Percentiles rank a stretch among this genome's conserved stretches.
phyloP scores from a whole-genome alignment of 1,140 invertebrate genomes.

The Drosophila repleta region DNA sequence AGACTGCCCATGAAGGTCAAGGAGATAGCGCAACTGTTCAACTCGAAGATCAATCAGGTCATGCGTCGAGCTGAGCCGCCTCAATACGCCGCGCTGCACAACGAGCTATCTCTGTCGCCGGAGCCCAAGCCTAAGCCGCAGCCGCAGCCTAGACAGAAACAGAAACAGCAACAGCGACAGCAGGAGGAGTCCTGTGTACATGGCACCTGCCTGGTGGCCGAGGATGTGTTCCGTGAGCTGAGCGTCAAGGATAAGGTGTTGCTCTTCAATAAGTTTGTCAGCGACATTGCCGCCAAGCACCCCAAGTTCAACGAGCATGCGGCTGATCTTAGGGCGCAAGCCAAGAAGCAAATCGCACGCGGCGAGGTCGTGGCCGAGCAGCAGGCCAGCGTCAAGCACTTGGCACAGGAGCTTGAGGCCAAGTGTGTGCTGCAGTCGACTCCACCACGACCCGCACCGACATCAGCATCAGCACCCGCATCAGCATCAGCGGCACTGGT shows the following conservation, averaged over 20 bases:
- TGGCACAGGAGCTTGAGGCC: slow-evolving; percentile 70
- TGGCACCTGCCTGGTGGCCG: slow-evolving; percentile 66
- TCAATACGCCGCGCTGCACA: slow-evolving; percentile 57
- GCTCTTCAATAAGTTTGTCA: slow-evolving; percentile 75
- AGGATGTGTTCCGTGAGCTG: slow-evolving; percentile 73
- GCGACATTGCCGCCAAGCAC: slow-evolving; percentile 71
- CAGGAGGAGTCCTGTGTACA: not conserved
- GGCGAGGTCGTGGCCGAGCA: slow-evolving; percentile 69
- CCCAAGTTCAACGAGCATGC: slow-evolving; percentile 72
- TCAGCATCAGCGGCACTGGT: not conserved
- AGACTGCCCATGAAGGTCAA: slow-evolving; percentile 65
- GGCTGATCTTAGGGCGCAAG: slow-evolving; percentile 53
- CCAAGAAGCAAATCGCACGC: slow-evolving; percentile 63
- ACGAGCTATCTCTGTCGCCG: slow-evolving; percentile 59
- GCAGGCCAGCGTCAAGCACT: slow-evolving; percentile 66
- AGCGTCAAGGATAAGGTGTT: slow-evolving; percentile 77
- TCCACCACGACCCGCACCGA: slow-evolving; percentile 1
- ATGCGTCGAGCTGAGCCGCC: slow-evolving; percentile 47
- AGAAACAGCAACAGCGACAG: not conserved
- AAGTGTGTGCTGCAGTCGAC: slow-evolving; percentile 51
- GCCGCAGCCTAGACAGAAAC: not conserved
- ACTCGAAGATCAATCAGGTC: slow-evolving; percentile 67
- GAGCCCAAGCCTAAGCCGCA: slow-evolving; percentile 23
- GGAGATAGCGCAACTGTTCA: slow-evolving; percentile 76
- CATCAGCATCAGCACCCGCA: too few species aligned